Conservation (phyloP, 2,113 vertebrate genomes). For the Actinemys pallida region DNA sequence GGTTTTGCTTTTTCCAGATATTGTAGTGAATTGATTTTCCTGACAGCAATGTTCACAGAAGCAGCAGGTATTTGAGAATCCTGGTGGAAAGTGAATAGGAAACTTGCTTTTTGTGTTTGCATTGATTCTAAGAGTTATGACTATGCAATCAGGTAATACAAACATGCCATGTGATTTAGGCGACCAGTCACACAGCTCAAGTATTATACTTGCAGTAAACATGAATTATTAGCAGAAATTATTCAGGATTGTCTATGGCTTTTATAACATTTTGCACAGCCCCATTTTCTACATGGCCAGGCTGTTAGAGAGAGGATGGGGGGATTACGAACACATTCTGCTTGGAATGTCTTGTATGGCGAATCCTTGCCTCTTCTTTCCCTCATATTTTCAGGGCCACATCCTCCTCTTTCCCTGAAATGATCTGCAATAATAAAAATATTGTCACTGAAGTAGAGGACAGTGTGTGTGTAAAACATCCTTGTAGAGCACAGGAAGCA, state of each 20-base stretch:
- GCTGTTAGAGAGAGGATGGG: neutral
- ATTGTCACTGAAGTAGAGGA: neutral
- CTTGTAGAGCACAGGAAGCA: neutral
- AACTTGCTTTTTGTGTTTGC: neutral
- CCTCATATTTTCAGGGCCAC: accelerated
- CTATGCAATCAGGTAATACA: neutral
- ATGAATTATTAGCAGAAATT: neutral
- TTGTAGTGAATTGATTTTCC: neutral
- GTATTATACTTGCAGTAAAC: neutral
- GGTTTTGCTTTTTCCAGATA: neutral
- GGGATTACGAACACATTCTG: neutral
- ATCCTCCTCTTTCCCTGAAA: neutral
- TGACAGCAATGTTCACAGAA: conserved; percentile 17
- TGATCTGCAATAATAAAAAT: conserved; percentile 5
- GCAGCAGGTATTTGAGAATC: neutral
- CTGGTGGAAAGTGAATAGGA: neutral
- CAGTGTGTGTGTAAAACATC: neutral
- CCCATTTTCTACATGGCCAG: neutral
- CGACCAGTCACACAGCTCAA: neutral
- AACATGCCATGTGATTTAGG: neutral
- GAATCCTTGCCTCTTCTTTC: neutral
- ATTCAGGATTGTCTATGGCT: neutral
- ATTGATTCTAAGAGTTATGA: neutral
- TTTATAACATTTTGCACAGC: accelerated
- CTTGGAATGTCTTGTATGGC: accelerated